phyloP scores from a whole-genome alignment of 2,888 invertebrate species.

The Drosophila niveifrons region DNA sequence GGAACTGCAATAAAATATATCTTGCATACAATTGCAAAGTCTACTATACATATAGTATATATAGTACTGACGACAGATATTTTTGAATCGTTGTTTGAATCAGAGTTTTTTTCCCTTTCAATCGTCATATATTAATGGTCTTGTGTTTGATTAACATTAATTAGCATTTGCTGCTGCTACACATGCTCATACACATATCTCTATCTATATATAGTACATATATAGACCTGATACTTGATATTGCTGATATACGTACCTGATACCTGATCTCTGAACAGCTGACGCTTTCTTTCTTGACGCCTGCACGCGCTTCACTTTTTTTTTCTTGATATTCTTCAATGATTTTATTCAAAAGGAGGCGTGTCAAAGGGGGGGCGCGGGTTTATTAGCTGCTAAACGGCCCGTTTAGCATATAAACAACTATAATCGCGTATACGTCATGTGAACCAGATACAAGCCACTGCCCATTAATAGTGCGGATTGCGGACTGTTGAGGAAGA shows the following conservation, averaged over 20 bases:
- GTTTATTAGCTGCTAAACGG: constrained; percentile 30
- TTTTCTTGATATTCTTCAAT: background rate
- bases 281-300: constrained; percentile 19
- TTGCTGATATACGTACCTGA: background rate
- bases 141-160: constrained; percentile 56
- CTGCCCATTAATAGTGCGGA: constrained; percentile 1
- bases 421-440: constrained; percentile 21
- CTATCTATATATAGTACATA: background rate
- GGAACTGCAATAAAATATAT: constrained; percentile 6
- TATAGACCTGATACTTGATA: constrained; percentile 10
- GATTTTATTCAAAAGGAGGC: constrained; percentile 18
- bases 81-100: constrained; percentile 9
- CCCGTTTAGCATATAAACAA: constrained; percentile 5
- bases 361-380: constrained; percentile 3
- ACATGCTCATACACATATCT: constrained; percentile 5
- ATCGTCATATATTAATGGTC: constrained; percentile 30
- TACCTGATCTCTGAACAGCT: constrained; percentile 1
- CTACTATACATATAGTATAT: background rate
- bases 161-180: constrained; percentile 42
- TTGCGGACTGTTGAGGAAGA: constrained; percentile 1
- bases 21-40: constrained; percentile 2
- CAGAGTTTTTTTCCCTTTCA: constrained; percentile 26
- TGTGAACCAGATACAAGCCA: constrained; percentile 1
- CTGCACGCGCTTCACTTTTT: constrained; percentile 20
- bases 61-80: background rate